Evolutionary conservation across 2,888 invertebrate genomes (phyloP).

Genomic region (Capitulum mitella): DNA sequence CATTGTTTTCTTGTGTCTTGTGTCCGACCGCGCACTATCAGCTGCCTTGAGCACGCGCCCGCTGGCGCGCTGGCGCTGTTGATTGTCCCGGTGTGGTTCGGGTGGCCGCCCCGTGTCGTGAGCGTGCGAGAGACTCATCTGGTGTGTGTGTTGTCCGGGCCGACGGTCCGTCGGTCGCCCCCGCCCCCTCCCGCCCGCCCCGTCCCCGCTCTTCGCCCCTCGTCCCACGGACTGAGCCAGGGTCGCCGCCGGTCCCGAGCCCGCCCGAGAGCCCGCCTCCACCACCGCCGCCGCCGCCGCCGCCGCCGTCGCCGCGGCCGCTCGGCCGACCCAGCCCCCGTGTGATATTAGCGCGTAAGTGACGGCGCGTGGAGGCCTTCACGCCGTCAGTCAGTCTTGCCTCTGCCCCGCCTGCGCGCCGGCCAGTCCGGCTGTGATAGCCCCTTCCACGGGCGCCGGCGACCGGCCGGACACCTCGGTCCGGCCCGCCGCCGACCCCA

Average conservation of each 20-base stretch:
- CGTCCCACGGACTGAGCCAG: not conserved
- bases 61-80: not conserved
- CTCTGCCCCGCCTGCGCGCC: not conserved
- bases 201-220: not conserved
- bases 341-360: slow-evolving; percentile 7
- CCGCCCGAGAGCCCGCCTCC: not conserved
- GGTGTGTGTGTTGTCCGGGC: too few relatives aligned
- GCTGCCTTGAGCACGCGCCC: not conserved
- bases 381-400: not conserved
- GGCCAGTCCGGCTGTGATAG: not conserved
- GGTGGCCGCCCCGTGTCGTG: too few relatives aligned
- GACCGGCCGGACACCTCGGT: not conserved
- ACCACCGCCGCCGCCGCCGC: slow-evolving; percentile 17
- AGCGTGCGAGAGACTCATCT: too few relatives aligned
- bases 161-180: not conserved
- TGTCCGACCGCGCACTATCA: not conserved
- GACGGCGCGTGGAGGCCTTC: not conserved
- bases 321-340: too few relatives aligned
- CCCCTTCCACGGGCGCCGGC: not conserved
- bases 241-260: not conserved
- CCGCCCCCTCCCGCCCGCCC: not conserved
- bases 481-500: not conserved
- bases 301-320: too few relatives aligned
- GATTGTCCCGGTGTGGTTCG: not conserved
- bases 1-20: not conserved